Conservation (phyloP, 1,140 invertebrate genomes). For the Forficula auricularia region DNA sequence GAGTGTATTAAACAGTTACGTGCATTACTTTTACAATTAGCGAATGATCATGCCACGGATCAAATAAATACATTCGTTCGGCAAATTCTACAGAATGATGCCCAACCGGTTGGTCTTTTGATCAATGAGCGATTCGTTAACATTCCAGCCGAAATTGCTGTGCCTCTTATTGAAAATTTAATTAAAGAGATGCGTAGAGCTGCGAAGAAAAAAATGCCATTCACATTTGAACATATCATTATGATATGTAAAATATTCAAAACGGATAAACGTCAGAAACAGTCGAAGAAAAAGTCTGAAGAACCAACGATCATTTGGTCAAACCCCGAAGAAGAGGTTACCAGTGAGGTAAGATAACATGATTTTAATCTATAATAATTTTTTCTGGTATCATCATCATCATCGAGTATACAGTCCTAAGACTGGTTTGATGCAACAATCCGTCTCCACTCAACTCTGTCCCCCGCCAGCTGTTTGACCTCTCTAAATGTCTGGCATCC, state of each 20-base stretch:
- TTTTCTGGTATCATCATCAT: too few species aligned
- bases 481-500: too few species aligned
- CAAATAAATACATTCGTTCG: constrained; percentile 27
- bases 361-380: too few species aligned
- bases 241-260: constrained; percentile 67
- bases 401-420: too few species aligned
- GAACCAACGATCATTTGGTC: too few species aligned
- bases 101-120: constrained; percentile 41
- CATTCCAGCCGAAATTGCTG: constrained; percentile 68
- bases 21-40: constrained; percentile 36
- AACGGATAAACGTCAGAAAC: too few species aligned
- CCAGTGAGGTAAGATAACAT: too few species aligned
- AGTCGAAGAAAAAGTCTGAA: too few species aligned
- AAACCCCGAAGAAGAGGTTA: too few species aligned
- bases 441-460: too few species aligned
- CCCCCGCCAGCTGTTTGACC: too few species aligned
- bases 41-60: constrained; percentile 33
- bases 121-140: constrained; percentile 73
- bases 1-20: constrained; percentile 45
- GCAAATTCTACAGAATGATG: constrained; percentile 31
- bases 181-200: constrained; percentile 55
- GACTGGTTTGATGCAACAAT: too few species aligned
- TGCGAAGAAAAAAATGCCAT: constrained; percentile 52
- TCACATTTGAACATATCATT: constrained; percentile 56
- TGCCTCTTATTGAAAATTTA: constrained; percentile 52